These are phyloP conservation scores for Paradisaea rubra DNA, from an alignment of 2,113 vertebrate species.

Conservation along the genomic window DNA sequence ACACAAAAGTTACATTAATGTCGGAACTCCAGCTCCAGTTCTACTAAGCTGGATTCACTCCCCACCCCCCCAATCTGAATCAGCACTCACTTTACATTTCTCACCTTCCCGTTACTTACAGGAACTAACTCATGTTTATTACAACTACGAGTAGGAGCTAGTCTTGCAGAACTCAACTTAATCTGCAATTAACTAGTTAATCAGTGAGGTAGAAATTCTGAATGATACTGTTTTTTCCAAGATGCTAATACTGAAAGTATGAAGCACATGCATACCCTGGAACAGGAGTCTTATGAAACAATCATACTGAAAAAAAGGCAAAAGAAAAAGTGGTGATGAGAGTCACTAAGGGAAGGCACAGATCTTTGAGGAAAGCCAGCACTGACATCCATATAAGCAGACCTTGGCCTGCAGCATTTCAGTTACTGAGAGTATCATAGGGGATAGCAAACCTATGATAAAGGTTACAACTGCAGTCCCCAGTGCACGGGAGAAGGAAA, in stretches of 20 bases:
- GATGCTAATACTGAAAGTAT: not conserved
- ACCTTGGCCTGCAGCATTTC: not conserved
- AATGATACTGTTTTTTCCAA: not conserved
- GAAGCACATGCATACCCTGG: not conserved
- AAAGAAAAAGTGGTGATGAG: not conserved
- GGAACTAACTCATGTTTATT: not conserved
- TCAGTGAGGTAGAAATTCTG: not conserved
- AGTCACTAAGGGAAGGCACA: not conserved
- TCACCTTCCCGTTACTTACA: not conserved
- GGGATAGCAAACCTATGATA: not conserved
- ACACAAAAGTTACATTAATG: not conserved
- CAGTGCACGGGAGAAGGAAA: not conserved
- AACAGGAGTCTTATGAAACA: not conserved
- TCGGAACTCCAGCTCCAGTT: not conserved
- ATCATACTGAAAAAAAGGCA: not conserved
- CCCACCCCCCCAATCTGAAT: fast-evolving
- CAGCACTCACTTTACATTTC: not conserved
- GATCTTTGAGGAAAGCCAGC: not conserved
- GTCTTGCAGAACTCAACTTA: not conserved
- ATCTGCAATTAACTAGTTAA: not conserved
- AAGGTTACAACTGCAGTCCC: not conserved
- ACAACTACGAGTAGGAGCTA: not conserved
- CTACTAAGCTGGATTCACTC: not conserved
- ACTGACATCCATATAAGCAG: not conserved
- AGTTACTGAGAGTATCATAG: not conserved